Evolutionary conservation across 1,140 invertebrate genomes (phyloP), one percentile per base, ranked within the genome.

Genomic region (Rhopalosiphum padi): DNA sequence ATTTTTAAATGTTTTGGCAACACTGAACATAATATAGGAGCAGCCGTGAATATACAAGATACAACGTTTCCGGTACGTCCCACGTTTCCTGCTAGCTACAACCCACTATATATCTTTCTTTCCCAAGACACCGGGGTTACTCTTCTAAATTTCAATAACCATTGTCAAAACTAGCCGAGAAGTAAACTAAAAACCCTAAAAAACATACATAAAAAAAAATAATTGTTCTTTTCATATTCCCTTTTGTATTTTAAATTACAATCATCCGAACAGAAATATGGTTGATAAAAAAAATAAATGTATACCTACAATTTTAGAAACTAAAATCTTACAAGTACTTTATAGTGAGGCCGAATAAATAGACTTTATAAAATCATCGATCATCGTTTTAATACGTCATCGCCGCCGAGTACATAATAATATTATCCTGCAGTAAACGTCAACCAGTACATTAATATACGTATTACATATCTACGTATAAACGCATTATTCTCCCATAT

Each of bases 81-180:
- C 91, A 93, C 91, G 91, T 93, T 93, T 93, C 91, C 91, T 93
- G 82, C 25, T 41, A 82, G 35, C 46, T n/a, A 48, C 48, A 85
- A 93, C 48, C 91, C 91, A 93, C 91, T 86, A 83, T 35, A 83
- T 51, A 46, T 82, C n/a, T 51, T 51, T 83, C n/a, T 82, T 53
- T 53, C 91, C 82, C 77, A 51, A 93, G 48, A 93, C 48, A 55
- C 51, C 51, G 46, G 25, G 37, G 43, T 85, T 86, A 93, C 91
- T 82, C 91, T 93, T 93, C 9, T 93, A 93, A 93, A 93, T 93
- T 83, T 93, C 91, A 93, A 93, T 93, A 85, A 93, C 68, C 91
- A 85, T 93, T 93, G 91, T 93, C 82, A 86, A 83, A 83, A 55
- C 89, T 46, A 43, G 21, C 22, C 37, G 23, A 41, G 35, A 30